phyloP scores from a whole-genome alignment of 2,113 vertebrate genomes.

The Saimiri boliviensis region DNA sequence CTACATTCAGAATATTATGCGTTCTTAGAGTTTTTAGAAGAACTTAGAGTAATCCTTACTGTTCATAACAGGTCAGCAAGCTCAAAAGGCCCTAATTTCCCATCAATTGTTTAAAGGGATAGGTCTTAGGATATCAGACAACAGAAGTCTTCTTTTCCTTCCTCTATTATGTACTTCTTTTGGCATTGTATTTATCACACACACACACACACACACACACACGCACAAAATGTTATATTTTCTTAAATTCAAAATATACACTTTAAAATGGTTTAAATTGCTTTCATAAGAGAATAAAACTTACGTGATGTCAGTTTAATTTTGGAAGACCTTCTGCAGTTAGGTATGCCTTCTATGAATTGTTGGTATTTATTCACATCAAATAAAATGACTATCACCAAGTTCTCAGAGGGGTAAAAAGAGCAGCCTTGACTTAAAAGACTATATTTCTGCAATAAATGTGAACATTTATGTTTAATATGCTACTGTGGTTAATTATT shows the following conservation, averaged over 20 bases:
- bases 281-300: not conserved
- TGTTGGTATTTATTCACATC: not conserved
- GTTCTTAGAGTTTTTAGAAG: not conserved
- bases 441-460: not conserved
- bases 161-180: not conserved
- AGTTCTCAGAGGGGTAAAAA: not conserved
- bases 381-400: not conserved
- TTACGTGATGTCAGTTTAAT: not conserved
- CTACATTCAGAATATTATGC: not conserved
- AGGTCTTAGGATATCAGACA: not conserved
- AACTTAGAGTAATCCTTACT: not conserved
- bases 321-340: not conserved
- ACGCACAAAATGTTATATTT: not conserved
- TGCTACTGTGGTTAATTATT: not conserved
- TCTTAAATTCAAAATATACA: not conserved
- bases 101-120: not conserved
- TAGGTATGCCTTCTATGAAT: not conserved
- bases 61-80: not conserved
- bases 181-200: not conserved
- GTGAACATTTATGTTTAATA: not conserved
- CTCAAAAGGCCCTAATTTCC: not conserved
- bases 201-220: too few relatives aligned
- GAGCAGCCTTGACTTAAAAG: not conserved
- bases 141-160: not conserved
- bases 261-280: slow-evolving; percentile 17